These are phyloP conservation scores for Crocidura indochinensis DNA, from an alignment of 2,797 vertebrate species.

Conservation along the genomic window DNA sequence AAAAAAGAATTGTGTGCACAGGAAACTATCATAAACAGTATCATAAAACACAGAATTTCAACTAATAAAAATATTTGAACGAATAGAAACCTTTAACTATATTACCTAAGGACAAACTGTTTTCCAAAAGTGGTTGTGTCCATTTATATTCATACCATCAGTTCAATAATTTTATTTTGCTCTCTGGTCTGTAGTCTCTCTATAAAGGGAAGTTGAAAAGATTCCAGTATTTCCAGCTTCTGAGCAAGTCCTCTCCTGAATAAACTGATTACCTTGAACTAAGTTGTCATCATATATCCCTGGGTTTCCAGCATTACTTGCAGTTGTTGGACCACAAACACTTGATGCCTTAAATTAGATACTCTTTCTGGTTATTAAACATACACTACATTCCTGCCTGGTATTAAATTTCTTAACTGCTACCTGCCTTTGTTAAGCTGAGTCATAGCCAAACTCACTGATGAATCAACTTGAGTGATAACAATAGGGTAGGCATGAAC, in stretches of 20 bases:
- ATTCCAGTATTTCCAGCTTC: not conserved
- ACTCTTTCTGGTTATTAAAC: not conserved
- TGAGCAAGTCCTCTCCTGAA: not conserved
- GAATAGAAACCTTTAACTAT: too few species aligned
- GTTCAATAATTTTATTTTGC: not conserved
- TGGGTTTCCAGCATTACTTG: not conserved
- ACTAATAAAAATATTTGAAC: too few species aligned
- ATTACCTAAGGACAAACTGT: not conserved
- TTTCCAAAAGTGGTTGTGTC: not conserved
- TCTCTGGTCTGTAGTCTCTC: not conserved
- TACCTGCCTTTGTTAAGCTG: not conserved
- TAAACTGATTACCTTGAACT: not conserved
- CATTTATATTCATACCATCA: not conserved
- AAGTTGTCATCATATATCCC: not conserved
- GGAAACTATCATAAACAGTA: too few species aligned
- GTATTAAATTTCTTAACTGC: not conserved
- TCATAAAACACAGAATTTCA: too few species aligned
- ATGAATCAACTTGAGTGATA: not conserved
- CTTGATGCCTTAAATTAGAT: not conserved
- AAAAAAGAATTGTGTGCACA: too few species aligned
- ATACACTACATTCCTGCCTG: not conserved
- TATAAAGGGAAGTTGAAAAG: not conserved
- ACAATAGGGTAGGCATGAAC: not conserved
- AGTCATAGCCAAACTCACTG: not conserved
- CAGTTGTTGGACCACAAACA: not conserved